These are phyloP conservation scores for Trissoscelio sp. DNA, from an alignment of 2,888 invertebrate genomes.

Conservation along the genomic window DNA sequence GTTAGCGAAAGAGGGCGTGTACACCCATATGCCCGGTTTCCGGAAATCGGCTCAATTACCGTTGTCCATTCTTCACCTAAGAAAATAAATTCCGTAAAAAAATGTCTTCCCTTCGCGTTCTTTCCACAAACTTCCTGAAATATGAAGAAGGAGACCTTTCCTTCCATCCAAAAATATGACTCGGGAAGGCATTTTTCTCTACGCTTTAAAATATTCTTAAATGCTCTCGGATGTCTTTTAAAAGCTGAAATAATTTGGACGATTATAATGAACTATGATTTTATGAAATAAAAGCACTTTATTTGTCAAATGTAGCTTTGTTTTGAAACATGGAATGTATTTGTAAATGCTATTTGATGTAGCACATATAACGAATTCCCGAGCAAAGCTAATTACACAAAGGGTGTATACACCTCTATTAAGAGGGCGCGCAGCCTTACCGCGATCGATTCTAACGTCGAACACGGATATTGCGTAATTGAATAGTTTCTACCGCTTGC, in stretches of 20 bases:
- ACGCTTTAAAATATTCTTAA: constrained; percentile 26
- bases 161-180: constrained; percentile 35
- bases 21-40: constrained; percentile 48
- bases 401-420: constrained; percentile 43
- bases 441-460: constrained; percentile 41
- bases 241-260: constrained; percentile 43
- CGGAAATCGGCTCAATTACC: constrained; percentile 61
- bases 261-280: constrained; percentile 8
- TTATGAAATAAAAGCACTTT: too few relatives aligned
- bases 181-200: constrained; percentile 1
- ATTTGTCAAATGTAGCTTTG: too few relatives aligned
- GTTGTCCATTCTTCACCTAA: constrained; percentile 47
- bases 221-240: constrained; percentile 21
- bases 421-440: constrained; percentile 40
- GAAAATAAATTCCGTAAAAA: constrained; percentile 50
- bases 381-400: constrained; percentile 51
- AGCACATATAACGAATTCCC: constrained; percentile 23
- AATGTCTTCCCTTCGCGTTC: constrained; percentile 12
- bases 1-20: constrained; percentile 45
- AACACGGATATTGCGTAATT: constrained; percentile 45
- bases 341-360: constrained; percentile 28
- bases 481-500: constrained; percentile 51
- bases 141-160: constrained; percentile 39
- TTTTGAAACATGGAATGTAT: too few relatives aligned
- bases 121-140: constrained; percentile 47